Evolutionary conservation across 2,797 vertebrate species (phyloP).

Genomic region (Cirrhinus mrigala): DNA sequence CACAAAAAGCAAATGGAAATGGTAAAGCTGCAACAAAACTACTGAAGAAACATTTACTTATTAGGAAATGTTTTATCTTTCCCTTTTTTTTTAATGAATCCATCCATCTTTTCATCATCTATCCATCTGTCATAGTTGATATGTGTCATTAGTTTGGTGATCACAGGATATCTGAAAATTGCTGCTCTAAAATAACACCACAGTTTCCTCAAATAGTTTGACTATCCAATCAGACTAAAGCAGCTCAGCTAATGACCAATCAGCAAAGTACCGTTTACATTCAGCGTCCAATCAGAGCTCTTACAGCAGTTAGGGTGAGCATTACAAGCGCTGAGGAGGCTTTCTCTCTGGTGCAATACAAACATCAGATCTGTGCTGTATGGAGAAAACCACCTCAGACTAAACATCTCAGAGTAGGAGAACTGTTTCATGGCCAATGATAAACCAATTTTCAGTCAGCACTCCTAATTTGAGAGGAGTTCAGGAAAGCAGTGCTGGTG

Average conservation of each 20-base stretch:
- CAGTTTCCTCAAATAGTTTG: background rate
- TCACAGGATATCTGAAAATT: conserved; percentile 2
- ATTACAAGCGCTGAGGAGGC: conserved; percentile 47
- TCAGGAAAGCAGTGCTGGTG: conserved; percentile 47
- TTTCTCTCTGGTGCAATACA: conserved; percentile 20
- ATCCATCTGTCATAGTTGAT: background rate
- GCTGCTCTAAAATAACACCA: background rate
- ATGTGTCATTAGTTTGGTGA: conserved; percentile 8
- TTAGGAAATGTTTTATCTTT: background rate
- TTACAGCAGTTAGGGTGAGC: conserved; percentile 11
- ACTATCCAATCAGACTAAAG: conserved; percentile 41
- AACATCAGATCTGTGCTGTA: background rate
- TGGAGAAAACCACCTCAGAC: conserved; percentile 51
- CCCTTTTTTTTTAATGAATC: background rate
- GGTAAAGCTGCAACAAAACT: conserved; percentile 43
- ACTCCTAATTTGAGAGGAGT: conserved; percentile 51
- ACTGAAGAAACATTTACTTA: conserved; percentile 15
- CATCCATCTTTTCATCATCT: background rate
- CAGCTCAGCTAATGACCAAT: conserved; percentile 30
- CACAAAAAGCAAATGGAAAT: conserved; percentile 43
- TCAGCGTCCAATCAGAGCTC: conserved; percentile 7
- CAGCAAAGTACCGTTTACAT: conserved; percentile 1
- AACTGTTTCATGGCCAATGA: conserved; percentile 26
- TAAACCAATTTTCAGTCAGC: conserved; percentile 19
- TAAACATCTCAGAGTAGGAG: conserved; percentile 55